Conservation (phyloP, 2,113 vertebrate genomes). For the Plestiodon gilberti region DNA sequence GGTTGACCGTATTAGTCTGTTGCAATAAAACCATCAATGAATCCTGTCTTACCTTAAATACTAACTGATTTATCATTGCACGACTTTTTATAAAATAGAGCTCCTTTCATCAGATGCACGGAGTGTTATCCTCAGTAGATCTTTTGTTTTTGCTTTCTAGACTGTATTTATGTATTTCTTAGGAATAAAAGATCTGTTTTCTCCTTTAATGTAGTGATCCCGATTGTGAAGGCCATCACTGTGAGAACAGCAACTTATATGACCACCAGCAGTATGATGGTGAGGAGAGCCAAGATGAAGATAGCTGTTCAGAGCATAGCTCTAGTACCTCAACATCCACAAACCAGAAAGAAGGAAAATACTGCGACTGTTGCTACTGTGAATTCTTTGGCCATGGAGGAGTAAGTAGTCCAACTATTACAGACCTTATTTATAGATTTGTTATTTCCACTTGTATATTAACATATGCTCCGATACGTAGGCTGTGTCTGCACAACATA, state of each 20-base stretch:
- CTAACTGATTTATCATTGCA: background rate
- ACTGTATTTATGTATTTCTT: background rate
- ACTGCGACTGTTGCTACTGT: slow-evolving; percentile 99
- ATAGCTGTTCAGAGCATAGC: slow-evolving; percentile 98
- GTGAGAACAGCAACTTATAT: slow-evolving; percentile 87
- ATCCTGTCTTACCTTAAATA: background rate
- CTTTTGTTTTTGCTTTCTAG: background rate
- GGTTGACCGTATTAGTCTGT: background rate
- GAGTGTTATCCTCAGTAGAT: background rate
- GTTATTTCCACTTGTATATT: background rate
- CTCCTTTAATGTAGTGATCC: slow-evolving; percentile 83
- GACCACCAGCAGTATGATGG: slow-evolving; percentile 93
- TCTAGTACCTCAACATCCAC: slow-evolving; percentile 99
- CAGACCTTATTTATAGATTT: background rate
- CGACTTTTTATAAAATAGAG: background rate
- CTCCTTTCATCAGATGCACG: background rate
- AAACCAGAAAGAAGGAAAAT: slow-evolving; percentile 98
- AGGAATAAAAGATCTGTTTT: background rate
- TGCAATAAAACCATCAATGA: background rate
- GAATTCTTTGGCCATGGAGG: slow-evolving; percentile 99
- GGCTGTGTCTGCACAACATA: background rate
- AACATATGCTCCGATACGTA: background rate
- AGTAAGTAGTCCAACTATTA: slow-evolving; percentile 78
- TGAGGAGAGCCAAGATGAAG: slow-evolving; percentile 95
- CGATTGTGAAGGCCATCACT: slow-evolving; percentile 95